Evolutionary conservation across 2,888 invertebrate genomes (phyloP), one percentile per base, ranked within the genome.

Genomic region (Hymenopus coronatus): DNA sequence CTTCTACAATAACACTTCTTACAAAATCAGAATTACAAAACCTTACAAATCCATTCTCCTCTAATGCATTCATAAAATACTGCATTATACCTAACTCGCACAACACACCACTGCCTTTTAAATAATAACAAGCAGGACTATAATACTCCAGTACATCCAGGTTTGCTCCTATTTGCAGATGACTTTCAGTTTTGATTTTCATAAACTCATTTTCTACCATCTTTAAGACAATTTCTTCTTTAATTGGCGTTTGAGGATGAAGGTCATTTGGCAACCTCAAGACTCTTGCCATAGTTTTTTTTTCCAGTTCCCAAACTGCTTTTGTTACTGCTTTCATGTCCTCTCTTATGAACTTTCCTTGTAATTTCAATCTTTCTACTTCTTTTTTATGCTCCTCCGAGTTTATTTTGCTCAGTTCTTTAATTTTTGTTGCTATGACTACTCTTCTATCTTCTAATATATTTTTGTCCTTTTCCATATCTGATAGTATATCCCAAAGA

Each of bases 21-120:
- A 95, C 94, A 93, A 98, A 97, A 93, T 98, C 97, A 0, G 97
- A 94, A 92, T 97, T 97, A 0, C 96, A 95, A 91, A 96, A 95
- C 91, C 96, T 95, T 0, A 94, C 92, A 92, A 95, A 96, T n/a
- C 94, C 93, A 20, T 93, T 92, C 0, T 94, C 93, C 30, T 93
- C 93, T 9, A 95, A 91, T 88, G 93, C 92, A 87, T 93, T 92
- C 1, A 93, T 92, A 89, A 95, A 94, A 91, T 94, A 94, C 92
- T 95, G 94, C 91, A 95, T 93, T 25, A 94, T 92, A 28, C 94
- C 94, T 15, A 96, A 93, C 93, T 97, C 97, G 92, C 97, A 97
- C 27, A 96, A 91, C 0, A 97, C 96, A 0, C 96, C 97, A 90
- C 96, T 95, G 28, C 95, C 95, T 92, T 94, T 94, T 6, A 96